Evolutionary conservation across 53 echinoderm and acorn worm genomes (phyloP).

Genomic region (Henricia sp.): DNA sequence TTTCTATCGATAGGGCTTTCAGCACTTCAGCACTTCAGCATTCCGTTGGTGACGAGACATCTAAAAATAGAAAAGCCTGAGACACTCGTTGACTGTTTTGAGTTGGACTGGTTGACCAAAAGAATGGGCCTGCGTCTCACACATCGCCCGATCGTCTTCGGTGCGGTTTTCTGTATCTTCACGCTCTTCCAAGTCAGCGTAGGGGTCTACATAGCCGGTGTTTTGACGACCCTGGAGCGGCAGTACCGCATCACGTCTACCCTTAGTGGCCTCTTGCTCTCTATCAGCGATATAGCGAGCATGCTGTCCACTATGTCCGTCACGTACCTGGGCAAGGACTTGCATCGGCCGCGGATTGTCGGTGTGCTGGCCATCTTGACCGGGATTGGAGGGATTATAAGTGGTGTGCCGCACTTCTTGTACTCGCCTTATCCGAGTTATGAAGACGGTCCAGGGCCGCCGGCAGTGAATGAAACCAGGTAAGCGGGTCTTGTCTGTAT

Average conservation of each 20-base stretch:
- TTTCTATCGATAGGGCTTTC: not conserved
- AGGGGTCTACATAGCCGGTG: constrained; percentile 41
- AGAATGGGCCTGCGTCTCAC: not conserved
- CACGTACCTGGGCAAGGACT: constrained; percentile 28
- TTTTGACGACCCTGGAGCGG: constrained; percentile 39
- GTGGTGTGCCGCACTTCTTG: constrained; percentile 38
- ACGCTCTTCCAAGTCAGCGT: constrained; percentile 32
- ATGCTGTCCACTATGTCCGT: constrained; percentile 11
- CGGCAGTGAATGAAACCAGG: not conserved
- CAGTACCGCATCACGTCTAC: constrained; percentile 47
- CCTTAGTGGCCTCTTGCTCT: constrained; percentile 18
- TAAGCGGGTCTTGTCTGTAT: not conserved
- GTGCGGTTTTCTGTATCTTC: constrained; percentile 3
- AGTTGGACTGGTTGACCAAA: too few species aligned
- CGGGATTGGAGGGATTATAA: constrained; percentile 29
- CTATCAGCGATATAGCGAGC: constrained; percentile 39
- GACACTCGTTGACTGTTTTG: too few species aligned
- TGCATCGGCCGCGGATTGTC: constrained; percentile 49
- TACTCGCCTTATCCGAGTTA: constrained; percentile 34
- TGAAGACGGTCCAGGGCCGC: not conserved
- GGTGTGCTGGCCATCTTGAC: not conserved
- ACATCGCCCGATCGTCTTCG: constrained; percentile 27
- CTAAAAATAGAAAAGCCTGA: not conserved
- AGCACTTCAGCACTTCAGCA: not conserved
- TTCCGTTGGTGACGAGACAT: not conserved